Evolutionary conservation across 1,140 invertebrate species (phyloP), one percentile per base, ranked within the genome.

Genomic region (Drosophila santomea): DNA sequence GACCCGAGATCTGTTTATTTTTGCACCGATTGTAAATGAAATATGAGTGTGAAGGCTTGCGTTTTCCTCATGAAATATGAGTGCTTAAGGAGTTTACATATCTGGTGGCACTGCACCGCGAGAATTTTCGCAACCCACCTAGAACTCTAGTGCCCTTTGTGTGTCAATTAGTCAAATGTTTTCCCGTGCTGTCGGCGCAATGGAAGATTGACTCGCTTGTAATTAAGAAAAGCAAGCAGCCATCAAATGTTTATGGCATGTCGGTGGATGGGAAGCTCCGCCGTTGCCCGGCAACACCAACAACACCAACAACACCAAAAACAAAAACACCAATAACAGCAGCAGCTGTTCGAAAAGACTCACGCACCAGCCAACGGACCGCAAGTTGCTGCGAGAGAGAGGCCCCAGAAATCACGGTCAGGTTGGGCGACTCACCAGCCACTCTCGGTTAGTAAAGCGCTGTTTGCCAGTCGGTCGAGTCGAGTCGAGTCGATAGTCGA

Each of bases 381-480:
- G 74, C 82, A 88, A 71, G 76, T 58, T 51, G 50, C 47, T 44
- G 72, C 44, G 43, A 15, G 36, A 66, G 67, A 50, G 67, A 60
- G 63, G 32, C 32, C 23, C 41, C 14, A 17, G 4, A 81, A 88
- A 88, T 83, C 67, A 89, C 75, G 74, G 79, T 61, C 78, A 88
- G 68, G 66, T 80, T 44, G 59, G 57, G 60, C 64, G 63, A 77
- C 54, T 55, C 80, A 59, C 47, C 52, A 56, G 72, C 57, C 12
- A 28, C 41, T 64, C 39, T 74, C 54, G 61, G 50, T 84, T 78
- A 89, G 84, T 89, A 74, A 84, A 89, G 84, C 84, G 80, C 80
- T 69, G 80, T 59, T 89, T 84, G 74, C 51, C 84, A 61, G 28
- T 58, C 68, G 41, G 58, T 62, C 61, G n/a, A 66, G 82, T 83